Evolutionary conservation across 2,113 vertebrate genomes (phyloP), one percentile per base, ranked within the genome.

Genomic region (Caloenas nicobarica): DNA sequence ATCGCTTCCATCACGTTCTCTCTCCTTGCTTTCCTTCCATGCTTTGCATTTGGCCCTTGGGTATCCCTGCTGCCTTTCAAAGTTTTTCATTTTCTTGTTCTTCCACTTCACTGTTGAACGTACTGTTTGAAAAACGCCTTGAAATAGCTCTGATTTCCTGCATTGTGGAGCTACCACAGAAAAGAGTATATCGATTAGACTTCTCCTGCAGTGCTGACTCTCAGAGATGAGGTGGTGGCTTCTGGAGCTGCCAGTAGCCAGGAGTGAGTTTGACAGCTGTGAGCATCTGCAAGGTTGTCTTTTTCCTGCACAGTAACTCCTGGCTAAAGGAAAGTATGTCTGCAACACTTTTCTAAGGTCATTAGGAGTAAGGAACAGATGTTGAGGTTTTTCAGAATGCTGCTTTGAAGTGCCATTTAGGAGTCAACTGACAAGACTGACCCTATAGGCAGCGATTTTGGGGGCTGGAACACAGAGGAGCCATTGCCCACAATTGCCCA

Each of bases 401-500:
- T 93, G 95, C 97, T 98, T 98, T 98, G 97, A 98, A 98, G 97
- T 95, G 31, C 95, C 95, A 92, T 96, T 97, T 95, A 96, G 90
- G 90, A 97, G 86, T 97, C 96, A 92, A 88, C 93, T 97, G 97
- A 98, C 96, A 96, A 95, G 95, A 91, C 94, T 94, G 74, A 97
- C 97, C 98, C 97, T 96, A 89, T 93, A 96, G 92, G 95, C 97
- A 96, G 82, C 94, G 88, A 89, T 91, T 93, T 97, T 91, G 82
- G 94, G 96, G 96, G 95, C 95, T 96, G 86, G 85, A 93, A 95
- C 88, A 83, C 85, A 93, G 91, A 94, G 91, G 97, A 96, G 96
- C 95, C 88, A 82, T 96, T 97, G 97, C 96, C 97, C 97, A 92
- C 86, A 97, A 80, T 98, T 97, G 96, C 96, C 98, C 98, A 98